Percentiles rank a stretch among this genome's conserved stretches.
These are phyloP conservation scores for Alouatta palliata DNA, from an alignment of 2,113 vertebrate genomes.

Conservation along the genomic window DNA sequence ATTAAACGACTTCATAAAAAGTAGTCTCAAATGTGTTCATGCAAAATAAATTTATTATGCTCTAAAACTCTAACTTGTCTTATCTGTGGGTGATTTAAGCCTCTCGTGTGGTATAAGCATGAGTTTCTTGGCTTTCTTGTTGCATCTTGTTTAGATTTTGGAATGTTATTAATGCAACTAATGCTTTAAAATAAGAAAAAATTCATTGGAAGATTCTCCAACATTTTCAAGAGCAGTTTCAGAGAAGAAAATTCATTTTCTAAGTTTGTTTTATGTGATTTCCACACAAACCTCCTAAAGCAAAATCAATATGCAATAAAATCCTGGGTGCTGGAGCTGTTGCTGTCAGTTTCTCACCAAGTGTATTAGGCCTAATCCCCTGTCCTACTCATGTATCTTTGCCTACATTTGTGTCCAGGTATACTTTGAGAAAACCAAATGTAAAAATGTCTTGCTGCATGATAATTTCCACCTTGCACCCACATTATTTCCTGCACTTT, in stretches of 20 bases:
- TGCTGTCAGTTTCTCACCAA: neutral
- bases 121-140: neutral
- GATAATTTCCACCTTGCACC: neutral
- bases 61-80: conserved; percentile 10
- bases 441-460: neutral
- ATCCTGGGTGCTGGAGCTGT: neutral
- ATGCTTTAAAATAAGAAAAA: conserved; percentile 49
- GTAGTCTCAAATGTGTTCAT: neutral
- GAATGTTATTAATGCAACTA: conserved; percentile 3
- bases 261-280: conserved; percentile 51
- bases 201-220: neutral
- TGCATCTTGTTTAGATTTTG: conserved; percentile 28
- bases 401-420: neutral
- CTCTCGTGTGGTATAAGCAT: neutral
- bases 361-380: neutral
- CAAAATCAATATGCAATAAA: conserved; percentile 69
- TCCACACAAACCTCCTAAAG: conserved; percentile 53
- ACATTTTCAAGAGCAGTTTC: conserved; percentile 49
- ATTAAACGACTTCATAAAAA: neutral
- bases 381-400: neutral
- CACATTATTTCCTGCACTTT: neutral
- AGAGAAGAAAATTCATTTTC: conserved; percentile 59
- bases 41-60: conserved; percentile 6
- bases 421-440: neutral
- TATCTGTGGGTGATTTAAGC: neutral